Conservation (phyloP, 2,888 invertebrate species). For the Actias luna region DNA sequence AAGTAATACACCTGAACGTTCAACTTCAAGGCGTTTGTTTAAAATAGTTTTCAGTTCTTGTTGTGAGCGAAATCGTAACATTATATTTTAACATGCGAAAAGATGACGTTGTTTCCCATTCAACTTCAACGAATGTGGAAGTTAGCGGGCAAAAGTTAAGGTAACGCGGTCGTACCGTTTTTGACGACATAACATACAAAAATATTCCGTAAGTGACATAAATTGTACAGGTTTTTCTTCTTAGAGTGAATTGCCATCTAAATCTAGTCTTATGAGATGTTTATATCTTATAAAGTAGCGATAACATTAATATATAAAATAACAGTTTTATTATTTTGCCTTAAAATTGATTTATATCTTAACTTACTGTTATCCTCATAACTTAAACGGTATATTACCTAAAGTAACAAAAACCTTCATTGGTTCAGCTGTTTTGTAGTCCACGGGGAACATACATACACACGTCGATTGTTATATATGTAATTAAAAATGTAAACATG, state of each 20-base stretch:
- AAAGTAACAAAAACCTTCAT: no score
- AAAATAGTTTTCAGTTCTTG: slow-evolving; percentile 18
- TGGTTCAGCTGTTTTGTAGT: no score
- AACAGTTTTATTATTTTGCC: no score
- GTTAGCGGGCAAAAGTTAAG: slow-evolving; percentile 12
- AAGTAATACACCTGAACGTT: slow-evolving; percentile 11
- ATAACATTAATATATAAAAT: no score
- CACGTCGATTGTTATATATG: no score
- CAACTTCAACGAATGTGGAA: slow-evolving; percentile 11
- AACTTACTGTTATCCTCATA: no score
- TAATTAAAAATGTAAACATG: no score
- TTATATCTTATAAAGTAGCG: no score
- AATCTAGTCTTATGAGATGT: not conserved
- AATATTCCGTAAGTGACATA: not conserved
- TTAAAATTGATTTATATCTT: no score
- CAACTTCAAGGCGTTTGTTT: slow-evolving; percentile 5
- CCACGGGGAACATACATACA: no score
- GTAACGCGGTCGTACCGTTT: not conserved
- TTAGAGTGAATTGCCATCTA: not conserved
- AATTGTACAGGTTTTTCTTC: not conserved
- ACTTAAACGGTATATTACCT: no score
- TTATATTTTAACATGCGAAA: slow-evolving; percentile 21
- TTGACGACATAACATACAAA: slow-evolving; percentile 3
- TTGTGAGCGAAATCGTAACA: slow-evolving; percentile 13
- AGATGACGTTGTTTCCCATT: slow-evolving; percentile 20